Evolutionary conservation across 2,888 invertebrate genomes (phyloP), one percentile per base, ranked within the genome.

Genomic region (Drosophila trichaetosa): DNA sequence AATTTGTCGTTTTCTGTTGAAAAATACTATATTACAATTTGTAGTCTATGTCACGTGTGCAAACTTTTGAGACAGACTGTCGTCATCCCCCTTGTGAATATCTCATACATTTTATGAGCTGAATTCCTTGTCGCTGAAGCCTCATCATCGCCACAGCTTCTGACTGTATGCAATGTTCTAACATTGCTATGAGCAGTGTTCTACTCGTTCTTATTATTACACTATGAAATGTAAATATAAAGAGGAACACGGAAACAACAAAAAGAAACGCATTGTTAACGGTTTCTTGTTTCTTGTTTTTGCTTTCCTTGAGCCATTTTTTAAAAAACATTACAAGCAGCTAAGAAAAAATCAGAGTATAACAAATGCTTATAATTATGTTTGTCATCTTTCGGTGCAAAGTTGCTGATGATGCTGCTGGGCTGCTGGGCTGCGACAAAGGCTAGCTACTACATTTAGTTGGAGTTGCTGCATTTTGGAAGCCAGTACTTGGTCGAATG

Each of bases 211-310:
- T 52, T 60, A 67, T 60, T 52, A 73, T 64, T 71, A 64, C 73
- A 84, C 76, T 82, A 79, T 84, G 70, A 75, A 87, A 83, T 84
- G 80, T 75, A 79, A 84, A 83, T 87, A 85, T 80, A 69, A 65
- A 18, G 5, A 65, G 65, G 53, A 84, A 82, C 70, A 75, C 60
- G 62, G 59, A 40, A 70, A 64, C 46, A 51, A 79, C 71, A 74
- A 69, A 66, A 33, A 51, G 5, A 29, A 40, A 4, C 16, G 21
- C 56, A 29, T 13, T 40, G 56, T 56, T 40, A 13, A 48, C 42
- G 68, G 70, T 49, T 64, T 53, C 61, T 53, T 62, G 66, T 69
- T 68, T 69, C 61, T 53, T 62, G 66, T 67, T 68, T 69, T 70
- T 70, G 69, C 56, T 70, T 65, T 64, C 24, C 67, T 62, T 72